Evolutionary conservation across 2,113 vertebrate genomes (phyloP), one percentile per base, ranked within the genome.

Genomic region (Oenanthe melanoleuca): DNA sequence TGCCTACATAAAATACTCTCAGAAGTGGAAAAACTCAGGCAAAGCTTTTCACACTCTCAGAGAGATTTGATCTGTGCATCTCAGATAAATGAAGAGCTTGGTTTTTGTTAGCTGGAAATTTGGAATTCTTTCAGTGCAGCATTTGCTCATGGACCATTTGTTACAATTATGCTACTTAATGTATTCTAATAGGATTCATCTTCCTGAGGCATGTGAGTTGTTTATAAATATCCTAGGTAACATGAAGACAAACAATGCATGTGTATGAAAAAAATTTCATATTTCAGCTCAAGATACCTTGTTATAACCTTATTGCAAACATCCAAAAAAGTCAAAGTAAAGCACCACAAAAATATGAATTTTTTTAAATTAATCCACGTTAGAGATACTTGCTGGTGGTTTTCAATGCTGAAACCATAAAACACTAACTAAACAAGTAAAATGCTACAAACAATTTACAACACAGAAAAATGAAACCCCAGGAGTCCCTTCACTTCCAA

Each of bases 91-190:
- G 7, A 69, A 55, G 7, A 23, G 31, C 29, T 21, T 26, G 11
- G 0, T 1, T 50, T 71, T 40, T 47, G 7, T 61, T 77, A 61
- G 37, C 14, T 78, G 28, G 56, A 57, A 65, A 91, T 55, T 23
- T 34, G 59, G n/a, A 45, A 87, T 40, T 45, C 3, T 3, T 9
- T 73, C n/a, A 56, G 21, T 11, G 16, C n/a, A 59, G 50, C 38
- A 29, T 63, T 74, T 50, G 34, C 49, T 47, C 59, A 42, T 19
- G 34, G 52, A 71, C 59, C 25, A 45, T 83, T 75, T 55, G 37
- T 71, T 93, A 74, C 38, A 81, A 81, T 89, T 81, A 81, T 14
- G 20, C 23, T n/a, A 38, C 53, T 67, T 81, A 93, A 80, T 19
- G n/a, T 9, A 64, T 65, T 81, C 38, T 87, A 67, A 84, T 8